Conservation (phyloP, 92 coral and sea anemone genomes). For the Epizoanthus illoricatus region DNA sequence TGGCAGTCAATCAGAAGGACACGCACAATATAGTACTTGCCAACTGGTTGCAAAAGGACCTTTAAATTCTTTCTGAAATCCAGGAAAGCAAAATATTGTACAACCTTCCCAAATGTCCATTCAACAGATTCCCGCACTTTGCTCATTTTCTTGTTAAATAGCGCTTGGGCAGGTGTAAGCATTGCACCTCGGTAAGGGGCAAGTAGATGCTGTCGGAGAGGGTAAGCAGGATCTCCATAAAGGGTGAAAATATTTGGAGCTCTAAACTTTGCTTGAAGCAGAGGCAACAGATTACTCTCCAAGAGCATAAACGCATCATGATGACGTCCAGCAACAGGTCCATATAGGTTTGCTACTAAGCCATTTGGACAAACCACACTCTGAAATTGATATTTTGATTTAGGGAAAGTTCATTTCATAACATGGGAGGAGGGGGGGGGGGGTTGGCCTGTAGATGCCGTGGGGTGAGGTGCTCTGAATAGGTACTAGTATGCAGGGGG, state of each 20-base stretch:
- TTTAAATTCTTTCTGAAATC: too few relatives aligned
- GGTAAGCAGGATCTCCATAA: slow-evolving; percentile 67
- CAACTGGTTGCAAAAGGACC: too few relatives aligned
- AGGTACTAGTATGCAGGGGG: too few relatives aligned
- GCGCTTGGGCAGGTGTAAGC: slow-evolving; percentile 44
- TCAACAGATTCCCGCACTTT: slow-evolving; percentile 67
- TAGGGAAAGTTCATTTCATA: too few relatives aligned
- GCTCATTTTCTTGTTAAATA: slow-evolving; percentile 64
- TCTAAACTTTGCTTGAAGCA: slow-evolving; percentile 51
- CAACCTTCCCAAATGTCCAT: slow-evolving; percentile 65
- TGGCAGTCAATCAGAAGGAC: too few relatives aligned
- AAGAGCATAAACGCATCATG: slow-evolving; percentile 56
- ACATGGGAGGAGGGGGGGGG: too few relatives aligned
- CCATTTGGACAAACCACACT: slow-evolving; percentile 61
- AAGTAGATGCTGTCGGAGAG: slow-evolving; percentile 54
- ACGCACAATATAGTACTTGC: too few relatives aligned
- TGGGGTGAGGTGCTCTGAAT: too few relatives aligned
- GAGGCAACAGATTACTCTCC: slow-evolving; percentile 38
- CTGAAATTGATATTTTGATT: slow-evolving; percentile 19
- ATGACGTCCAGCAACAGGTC: slow-evolving; percentile 49
- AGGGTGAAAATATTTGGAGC: slow-evolving; percentile 47
- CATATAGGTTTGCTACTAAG: slow-evolving; percentile 46
- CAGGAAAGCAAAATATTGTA: slow-evolving; percentile 34
- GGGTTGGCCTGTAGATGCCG: too few relatives aligned
- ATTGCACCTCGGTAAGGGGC: slow-evolving; percentile 61